Evolutionary conservation across 2,113 vertebrate species (phyloP), one percentile per base, ranked within the genome.

Genomic region (Cyphomyrus plagiostoma): DNA sequence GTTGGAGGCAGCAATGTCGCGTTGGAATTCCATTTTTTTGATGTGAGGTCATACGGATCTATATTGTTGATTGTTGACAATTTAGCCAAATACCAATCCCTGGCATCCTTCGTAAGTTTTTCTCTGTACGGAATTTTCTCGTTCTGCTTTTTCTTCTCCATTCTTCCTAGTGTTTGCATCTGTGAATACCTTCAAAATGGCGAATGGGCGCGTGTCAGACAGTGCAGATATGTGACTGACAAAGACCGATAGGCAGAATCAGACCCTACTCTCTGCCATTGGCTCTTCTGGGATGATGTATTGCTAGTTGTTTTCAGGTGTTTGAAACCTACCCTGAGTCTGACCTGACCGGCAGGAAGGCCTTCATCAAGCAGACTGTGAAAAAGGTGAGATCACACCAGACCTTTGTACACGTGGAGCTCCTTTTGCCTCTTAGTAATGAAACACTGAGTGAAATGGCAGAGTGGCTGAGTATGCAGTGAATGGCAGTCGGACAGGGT

Each of bases 351-450:
- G 93, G 95, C 94, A 97, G 95, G 92, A 99, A 99, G 95, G 97
- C 97, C 77, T 98, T 96, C 94, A 98, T 99, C 95, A 98, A 98
- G 94, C 93, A 96, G 92, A 97, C 97, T 74, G 98, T 99, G 91
- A 98, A 97, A 95, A 96, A 97, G 93, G 98, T 99, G 95, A 66
- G 53, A 21, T 39, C 35, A 45, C 45, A 26, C 3, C 42, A 15
- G 46, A 89, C 48, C 26, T 35, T 88, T 30, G n/a, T 13, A 0
- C n/a, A 45, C 1, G 21, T 70, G 87, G 10, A 23, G 21, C 56
- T 45, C 3, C 19, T 87, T 21, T 19, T 23, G 86, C 19, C 35
- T 42, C 35, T 17, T 80, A 19, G 4, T 17, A 4, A 39, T 80
- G 62, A 30, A 70, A 66, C 23, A 26, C 58, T 30, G 9, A 70